These are phyloP conservation scores for Drosophila dives DNA, from an alignment of 2,888 invertebrate genomes.

Conservation along the genomic window DNA sequence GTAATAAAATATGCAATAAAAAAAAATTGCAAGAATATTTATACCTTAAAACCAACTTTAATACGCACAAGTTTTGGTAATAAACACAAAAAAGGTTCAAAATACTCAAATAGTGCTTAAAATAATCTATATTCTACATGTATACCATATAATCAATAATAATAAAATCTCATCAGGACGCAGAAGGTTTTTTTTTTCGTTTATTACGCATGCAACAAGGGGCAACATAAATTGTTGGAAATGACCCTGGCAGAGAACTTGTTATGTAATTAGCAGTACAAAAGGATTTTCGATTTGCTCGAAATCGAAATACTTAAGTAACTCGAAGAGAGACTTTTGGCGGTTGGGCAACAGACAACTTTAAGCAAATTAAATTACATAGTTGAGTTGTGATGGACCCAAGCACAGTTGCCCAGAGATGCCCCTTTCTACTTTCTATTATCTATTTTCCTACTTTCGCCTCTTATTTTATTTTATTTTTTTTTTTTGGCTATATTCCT, in stretches of 20 bases:
- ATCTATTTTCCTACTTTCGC: slow-evolving; percentile 13
- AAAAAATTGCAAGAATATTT: too few species aligned
- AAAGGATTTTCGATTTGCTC: slow-evolving; percentile 58
- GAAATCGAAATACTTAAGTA: slow-evolving; percentile 33
- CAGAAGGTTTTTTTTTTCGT: slow-evolving; percentile 33
- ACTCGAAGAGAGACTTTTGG: slow-evolving; percentile 3
- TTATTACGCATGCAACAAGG: neutral
- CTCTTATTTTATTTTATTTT: neutral
- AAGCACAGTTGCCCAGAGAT: neutral
- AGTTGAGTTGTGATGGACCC: slow-evolving; percentile 57
- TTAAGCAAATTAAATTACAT: slow-evolving; percentile 76
- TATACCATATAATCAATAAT: neutral
- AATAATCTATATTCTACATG: neutral
- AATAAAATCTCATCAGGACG: slow-evolving; percentile 3
- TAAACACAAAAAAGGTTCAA: too few species aligned
- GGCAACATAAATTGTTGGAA: slow-evolving; percentile 7
- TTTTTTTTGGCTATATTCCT: slow-evolving; percentile 57
- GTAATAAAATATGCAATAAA: too few species aligned
- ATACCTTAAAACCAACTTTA: too few species aligned
- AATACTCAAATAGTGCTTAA: too few species aligned
- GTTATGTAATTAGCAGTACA: slow-evolving; percentile 70
- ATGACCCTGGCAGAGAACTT: slow-evolving; percentile 30
- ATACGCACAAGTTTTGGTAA: too few species aligned
- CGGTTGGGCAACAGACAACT: slow-evolving; percentile 47
- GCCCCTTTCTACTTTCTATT: slow-evolving; percentile 9